A percentile compares a stretch with the other conserved stretches of the same genome.
These are phyloP conservation scores for Cylindroiulus punctatus DNA, from an alignment of 2,888 invertebrate genomes.

Conservation along the genomic window DNA sequence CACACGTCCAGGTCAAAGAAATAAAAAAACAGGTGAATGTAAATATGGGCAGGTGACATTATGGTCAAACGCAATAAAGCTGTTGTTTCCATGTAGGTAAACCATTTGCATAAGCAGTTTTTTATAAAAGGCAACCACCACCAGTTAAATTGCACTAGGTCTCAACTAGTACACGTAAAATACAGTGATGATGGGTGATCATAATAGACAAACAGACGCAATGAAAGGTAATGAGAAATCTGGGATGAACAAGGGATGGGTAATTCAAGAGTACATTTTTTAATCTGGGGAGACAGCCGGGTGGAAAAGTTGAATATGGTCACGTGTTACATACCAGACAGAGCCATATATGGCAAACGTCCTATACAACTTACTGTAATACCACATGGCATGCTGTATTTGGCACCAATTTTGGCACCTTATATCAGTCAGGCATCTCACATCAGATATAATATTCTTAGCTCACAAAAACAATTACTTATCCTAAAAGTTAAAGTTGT, in stretches of 20 bases:
- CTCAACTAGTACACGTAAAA: not conserved
- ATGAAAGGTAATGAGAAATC: not conserved
- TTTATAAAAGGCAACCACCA: not conserved
- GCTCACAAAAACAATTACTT: too few species aligned
- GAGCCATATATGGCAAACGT: too few species aligned
- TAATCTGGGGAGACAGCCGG: too few species aligned
- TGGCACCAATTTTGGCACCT: too few species aligned
- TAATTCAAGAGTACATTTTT: not conserved
- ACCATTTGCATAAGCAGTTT: conserved; percentile 6
- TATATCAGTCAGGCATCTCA: too few species aligned
- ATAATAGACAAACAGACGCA: not conserved
- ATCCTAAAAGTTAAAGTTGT: too few species aligned
- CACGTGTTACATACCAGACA: too few species aligned
- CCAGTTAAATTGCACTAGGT: not conserved
- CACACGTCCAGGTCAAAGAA: conserved; percentile 23
- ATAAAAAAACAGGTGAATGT: conserved; percentile 39
- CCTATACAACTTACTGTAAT: too few species aligned
- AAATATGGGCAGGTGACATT: conserved; percentile 42
- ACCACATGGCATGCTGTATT: too few species aligned
- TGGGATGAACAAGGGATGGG: not conserved
- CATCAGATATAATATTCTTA: too few species aligned
- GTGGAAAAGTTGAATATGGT: too few species aligned
- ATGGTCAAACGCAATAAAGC: conserved; percentile 38
- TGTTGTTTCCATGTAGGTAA: not conserved
- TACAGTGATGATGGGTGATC: not conserved